Evolutionary conservation across 2,888 invertebrate species (phyloP).

Genomic region (Carterocephalus palaemon): DNA sequence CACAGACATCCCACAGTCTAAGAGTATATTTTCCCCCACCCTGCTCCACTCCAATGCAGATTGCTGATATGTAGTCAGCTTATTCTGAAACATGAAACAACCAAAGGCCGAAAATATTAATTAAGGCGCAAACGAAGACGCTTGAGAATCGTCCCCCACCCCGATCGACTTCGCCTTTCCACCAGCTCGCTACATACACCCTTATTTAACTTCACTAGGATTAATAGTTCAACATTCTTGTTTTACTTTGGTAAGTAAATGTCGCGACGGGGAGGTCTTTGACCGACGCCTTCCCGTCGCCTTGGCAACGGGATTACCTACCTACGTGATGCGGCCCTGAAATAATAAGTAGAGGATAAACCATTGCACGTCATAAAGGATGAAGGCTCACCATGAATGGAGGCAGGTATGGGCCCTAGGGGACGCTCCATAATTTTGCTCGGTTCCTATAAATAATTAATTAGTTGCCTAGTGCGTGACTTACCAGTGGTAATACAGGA

Average conservation of each 20-base stretch:
- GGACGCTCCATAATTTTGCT: slow-evolving; percentile 12
- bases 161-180: slow-evolving; percentile 38
- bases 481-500: too few species aligned
- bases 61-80: too few species aligned
- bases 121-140: slow-evolving; percentile 28
- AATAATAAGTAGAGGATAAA: slow-evolving; percentile 25
- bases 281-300: slow-evolving; percentile 66
- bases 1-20: too few species aligned
- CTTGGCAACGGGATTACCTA: slow-evolving; percentile 60
- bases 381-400: slow-evolving; percentile 29
- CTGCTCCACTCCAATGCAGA: too few species aligned
- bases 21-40: too few species aligned
- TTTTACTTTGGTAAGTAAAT: slow-evolving; percentile 55
- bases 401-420: slow-evolving; percentile 1
- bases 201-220: slow-evolving; percentile 53
- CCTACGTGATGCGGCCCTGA: slow-evolving; percentile 39
- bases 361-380: slow-evolving; percentile 39
- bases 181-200: slow-evolving; percentile 40
- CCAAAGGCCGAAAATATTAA: too few species aligned
- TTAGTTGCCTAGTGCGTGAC: too few species aligned
- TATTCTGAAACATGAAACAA: too few species aligned
- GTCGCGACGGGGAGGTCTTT: slow-evolving; percentile 69
- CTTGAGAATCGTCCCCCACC: slow-evolving; percentile 34
- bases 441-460: slow-evolving; percentile 5
- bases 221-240: slow-evolving; percentile 62